Percentiles rank a stretch among this genome's conserved stretches.
Conservation (phyloP, 2,888 invertebrate species). For the Andrena bucephala region DNA sequence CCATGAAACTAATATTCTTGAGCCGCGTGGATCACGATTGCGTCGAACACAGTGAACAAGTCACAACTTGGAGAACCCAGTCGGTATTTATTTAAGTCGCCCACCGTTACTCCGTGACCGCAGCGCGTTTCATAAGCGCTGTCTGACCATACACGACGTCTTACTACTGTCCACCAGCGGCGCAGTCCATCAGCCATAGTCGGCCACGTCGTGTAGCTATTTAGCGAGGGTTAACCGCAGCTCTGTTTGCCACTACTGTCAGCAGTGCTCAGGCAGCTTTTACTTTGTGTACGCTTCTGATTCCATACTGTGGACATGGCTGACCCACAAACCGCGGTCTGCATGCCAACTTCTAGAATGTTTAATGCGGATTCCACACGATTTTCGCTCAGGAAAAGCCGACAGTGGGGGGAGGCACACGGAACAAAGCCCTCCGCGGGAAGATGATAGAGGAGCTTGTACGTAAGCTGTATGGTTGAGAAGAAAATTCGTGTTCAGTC, state of each 20-base stretch:
- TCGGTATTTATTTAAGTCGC: background rate
- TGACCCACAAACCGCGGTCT: constrained; percentile 46
- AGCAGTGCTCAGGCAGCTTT: constrained; percentile 47
- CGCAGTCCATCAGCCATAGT: constrained; percentile 39
- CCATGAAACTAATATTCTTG: background rate
- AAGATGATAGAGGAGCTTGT: constrained; percentile 14
- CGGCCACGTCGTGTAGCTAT: constrained; percentile 46
- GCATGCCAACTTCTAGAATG: constrained; percentile 51
- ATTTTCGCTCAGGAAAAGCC: constrained; percentile 19
- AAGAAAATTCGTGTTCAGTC: constrained; percentile 4
- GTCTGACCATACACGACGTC: constrained; percentile 19
- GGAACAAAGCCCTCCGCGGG: background rate
- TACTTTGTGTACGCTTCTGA: constrained; percentile 56
- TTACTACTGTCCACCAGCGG: constrained; percentile 25
- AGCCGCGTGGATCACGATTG: background rate
- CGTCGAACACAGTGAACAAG: background rate
- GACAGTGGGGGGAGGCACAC: background rate
- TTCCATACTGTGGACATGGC: constrained; percentile 47
- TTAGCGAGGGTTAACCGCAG: constrained; percentile 57
- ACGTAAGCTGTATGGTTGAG: background rate
- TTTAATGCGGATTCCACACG: constrained; percentile 44
- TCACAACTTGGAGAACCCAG: background rate
- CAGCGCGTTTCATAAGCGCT: background rate
- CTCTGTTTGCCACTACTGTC: constrained; percentile 55
- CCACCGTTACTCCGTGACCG: background rate